Evolutionary conservation across 2,113 vertebrate species (phyloP), one percentile per base, ranked within the genome.

Genomic region (Pseudorhombus dupliciocellatus): DNA sequence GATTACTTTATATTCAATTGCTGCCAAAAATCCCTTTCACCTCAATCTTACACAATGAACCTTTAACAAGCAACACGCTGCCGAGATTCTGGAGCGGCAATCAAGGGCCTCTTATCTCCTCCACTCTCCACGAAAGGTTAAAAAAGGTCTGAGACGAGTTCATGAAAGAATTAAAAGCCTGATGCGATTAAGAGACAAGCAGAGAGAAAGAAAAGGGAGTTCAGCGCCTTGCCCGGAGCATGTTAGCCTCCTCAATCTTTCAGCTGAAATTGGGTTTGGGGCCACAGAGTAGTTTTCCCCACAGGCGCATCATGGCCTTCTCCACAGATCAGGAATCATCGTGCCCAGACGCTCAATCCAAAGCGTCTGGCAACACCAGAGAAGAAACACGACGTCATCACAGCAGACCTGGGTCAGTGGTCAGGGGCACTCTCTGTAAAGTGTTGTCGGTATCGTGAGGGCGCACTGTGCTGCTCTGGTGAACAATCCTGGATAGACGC

Each of bases 151-250:
- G 28, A 79, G 75, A 80, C 60, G 42, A 76, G 81, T 85, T 86
- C 81, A 88, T 84, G 75, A 85, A 88, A 90, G 82, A 88, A 91
- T 86, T 73, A 86, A 84, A 85, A 86, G 75, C 55, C 63, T 18
- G 83, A 87, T 86, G 79, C 67, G 79, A 90, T 92, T 87, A 81
- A 84, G 84, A 83, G 79, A 85, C 74, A 68, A 86, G 64, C 70
- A 40, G 16, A 73, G 70, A 48, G 46, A 58, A 61, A 64, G 51
- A 55, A 34, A 59, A 55, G 34, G 56, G 57, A 80, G 74, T 77
- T 73, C 52, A 46, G 67, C 4, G 52, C 25, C 11, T 81, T 37
- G 77, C 79, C 87, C 31, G 1, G 54, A 77, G 88, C 65, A 55
- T 20, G 67, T 54, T 77, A 56, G 63, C 64, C 84, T 74, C 59